phyloP scores from a whole-genome alignment of 2,797 vertebrate species.

The Sebastes minor region DNA sequence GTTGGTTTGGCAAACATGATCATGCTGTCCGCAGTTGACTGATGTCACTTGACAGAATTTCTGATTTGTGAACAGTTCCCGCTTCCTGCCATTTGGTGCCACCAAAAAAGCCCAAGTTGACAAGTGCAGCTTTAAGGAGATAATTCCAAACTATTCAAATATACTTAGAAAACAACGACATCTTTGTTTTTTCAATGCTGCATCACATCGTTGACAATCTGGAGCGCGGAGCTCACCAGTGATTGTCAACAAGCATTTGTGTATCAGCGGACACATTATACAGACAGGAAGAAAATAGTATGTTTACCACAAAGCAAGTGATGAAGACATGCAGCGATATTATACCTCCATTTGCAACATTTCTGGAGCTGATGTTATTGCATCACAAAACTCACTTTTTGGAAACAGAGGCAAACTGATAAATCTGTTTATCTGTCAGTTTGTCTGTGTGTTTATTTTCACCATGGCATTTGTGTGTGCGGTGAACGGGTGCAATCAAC shows the following conservation, averaged over 20 bases:
- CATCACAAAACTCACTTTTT: background rate
- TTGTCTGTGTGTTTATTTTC: no score
- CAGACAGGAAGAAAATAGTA: conserved; percentile 1
- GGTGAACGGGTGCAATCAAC: no score
- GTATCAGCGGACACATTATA: background rate
- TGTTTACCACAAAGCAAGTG: conserved; percentile 7
- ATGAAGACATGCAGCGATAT: background rate
- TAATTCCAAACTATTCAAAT: conserved; percentile 35
- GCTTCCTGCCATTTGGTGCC: conserved; percentile 35
- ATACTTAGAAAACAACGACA: conserved; percentile 34
- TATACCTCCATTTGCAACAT: background rate
- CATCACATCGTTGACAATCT: conserved; percentile 25
- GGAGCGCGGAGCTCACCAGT: conserved; percentile 3
- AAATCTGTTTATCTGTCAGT: no score
- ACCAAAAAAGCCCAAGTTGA: conserved; percentile 5
- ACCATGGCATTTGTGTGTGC: no score
- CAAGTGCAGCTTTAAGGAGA: conserved; percentile 31
- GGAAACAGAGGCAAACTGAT: background rate
- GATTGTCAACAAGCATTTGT: background rate
- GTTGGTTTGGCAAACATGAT: background rate
- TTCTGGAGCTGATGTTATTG: background rate
- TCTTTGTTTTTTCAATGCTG: conserved; percentile 28
- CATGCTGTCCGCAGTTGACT: background rate
- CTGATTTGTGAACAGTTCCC: conserved; percentile 7
- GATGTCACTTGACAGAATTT: background rate